Conservation (phyloP, 2,888 invertebrate genomes). For the Idaea dimidiata region DNA sequence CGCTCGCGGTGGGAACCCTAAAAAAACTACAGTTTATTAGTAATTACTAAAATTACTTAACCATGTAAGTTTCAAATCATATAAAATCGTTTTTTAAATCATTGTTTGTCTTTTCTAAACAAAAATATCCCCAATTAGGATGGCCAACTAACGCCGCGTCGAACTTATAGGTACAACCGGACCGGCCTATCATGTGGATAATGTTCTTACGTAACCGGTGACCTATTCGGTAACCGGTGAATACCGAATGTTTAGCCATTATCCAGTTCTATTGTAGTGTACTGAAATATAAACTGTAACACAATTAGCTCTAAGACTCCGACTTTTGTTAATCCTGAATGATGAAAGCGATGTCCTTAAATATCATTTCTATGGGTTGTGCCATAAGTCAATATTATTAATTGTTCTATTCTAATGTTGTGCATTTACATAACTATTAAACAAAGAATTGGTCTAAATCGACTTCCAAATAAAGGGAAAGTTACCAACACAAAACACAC, state of each 20-base stretch:
- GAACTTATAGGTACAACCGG: not conserved
- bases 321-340: not conserved
- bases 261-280: constrained; percentile 28
- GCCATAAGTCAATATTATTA: not conserved
- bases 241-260: constrained; percentile 39
- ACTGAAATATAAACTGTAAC: constrained; percentile 20
- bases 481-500: too few relatives aligned
- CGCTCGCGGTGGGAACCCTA: too few relatives aligned
- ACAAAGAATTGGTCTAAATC: not conserved
- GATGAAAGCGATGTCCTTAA: not conserved
- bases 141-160: not conserved
- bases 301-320: not conserved
- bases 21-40: too few relatives aligned
- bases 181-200: not conserved
- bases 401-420: not conserved
- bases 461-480: not conserved
- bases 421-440: not conserved
- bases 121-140: not conserved
- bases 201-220: constrained; percentile 40
- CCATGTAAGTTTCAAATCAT: too few relatives aligned
- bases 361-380: not conserved
- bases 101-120: not conserved
- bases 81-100: not conserved
- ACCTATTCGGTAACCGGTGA: too few relatives aligned
- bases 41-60: too few relatives aligned